Base-by-base conservation (phyloP, 2,113 vertebrate genomes). In the Otis tarda region DNA sequence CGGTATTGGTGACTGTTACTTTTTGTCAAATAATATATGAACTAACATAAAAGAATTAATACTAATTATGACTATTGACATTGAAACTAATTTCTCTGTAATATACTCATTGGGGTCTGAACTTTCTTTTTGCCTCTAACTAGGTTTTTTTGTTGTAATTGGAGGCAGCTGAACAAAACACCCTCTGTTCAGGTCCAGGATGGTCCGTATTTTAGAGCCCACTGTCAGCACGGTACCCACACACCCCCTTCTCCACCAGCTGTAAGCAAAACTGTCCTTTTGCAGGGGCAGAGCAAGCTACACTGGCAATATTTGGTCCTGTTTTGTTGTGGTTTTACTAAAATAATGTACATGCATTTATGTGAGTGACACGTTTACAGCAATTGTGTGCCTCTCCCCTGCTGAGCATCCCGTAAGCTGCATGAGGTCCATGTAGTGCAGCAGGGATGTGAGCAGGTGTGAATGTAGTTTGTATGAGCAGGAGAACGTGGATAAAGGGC, bases 371-470 rank as follows among this genome's bases (percentile, higher is more conserved):
- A 33, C 0, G 1, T 67, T 77, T 55, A 21, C 28, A 33, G 20
- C 73, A 31, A 0, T 43, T 47, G 7, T 45, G 49, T 83, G 30
- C 16, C 45, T 65, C 21, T 88, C 41, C 14, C 37, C 49, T 17
- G 7, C 85, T 64, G 17, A 56, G 25, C 59, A 10, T 64, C 43
- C 45, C 4, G 1, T 52, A 15, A 60, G 53, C 45, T 60, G 53
- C 45, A 4, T 1, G 1, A 15, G n/a, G 25, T 56, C 12, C 52
- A 7, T 8, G 0, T 9, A 21, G 31, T 10, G 22, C 53, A 71
- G 83, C 35, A 41, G 59, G 14, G 64, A 16, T 28, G 4, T n/a
- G 56, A 60, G 28, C 57, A 6, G 25, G 77, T 24, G 65, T 78
- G 55, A 65, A 16, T 6, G 64, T 14, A 28, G 50, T 31, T 85